These are phyloP conservation scores for Crocallis elinguaria DNA, from an alignment of 2,888 invertebrate genomes.

Conservation along the genomic window DNA sequence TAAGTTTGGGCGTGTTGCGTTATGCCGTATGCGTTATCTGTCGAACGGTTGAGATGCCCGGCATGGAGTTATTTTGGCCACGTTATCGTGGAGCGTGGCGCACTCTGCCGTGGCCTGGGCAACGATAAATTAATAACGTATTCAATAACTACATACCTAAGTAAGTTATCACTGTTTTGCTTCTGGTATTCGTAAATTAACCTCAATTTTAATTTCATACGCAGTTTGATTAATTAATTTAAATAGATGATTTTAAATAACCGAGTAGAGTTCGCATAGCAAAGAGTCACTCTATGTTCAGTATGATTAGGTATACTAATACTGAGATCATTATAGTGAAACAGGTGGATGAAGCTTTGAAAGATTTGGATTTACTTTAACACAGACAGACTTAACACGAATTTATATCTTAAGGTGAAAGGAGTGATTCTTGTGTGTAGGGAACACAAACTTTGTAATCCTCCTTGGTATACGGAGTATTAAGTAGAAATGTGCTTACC, in stretches of 20 bases:
- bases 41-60: constrained; percentile 64
- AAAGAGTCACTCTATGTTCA: too few relatives aligned
- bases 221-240: constrained; percentile 18
- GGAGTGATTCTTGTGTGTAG: too few relatives aligned
- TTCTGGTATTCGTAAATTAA: constrained; percentile 47
- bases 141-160: constrained; percentile 58
- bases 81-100: constrained; percentile 70
- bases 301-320: too few relatives aligned
- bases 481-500: too few relatives aligned
- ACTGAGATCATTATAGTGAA: too few relatives aligned
- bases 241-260: constrained; percentile 1
- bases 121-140: constrained; percentile 74
- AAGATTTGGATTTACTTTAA: too few relatives aligned
- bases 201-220: constrained; percentile 14
- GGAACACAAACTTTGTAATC: too few relatives aligned
- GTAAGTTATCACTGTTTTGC: constrained; percentile 66
- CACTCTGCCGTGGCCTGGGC: constrained; percentile 63
- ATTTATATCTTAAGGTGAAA: too few relatives aligned
- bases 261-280: neutral
- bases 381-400: too few relatives aligned
- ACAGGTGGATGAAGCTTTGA: too few relatives aligned
- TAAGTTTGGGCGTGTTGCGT: constrained; percentile 50
- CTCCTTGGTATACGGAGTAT: too few relatives aligned
- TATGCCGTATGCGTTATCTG: constrained; percentile 69
- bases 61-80: constrained; percentile 77